Evolutionary conservation across 2,113 vertebrate species (phyloP), one percentile per base, ranked within the genome.

Genomic region (Sylvilagus bachmani): DNA sequence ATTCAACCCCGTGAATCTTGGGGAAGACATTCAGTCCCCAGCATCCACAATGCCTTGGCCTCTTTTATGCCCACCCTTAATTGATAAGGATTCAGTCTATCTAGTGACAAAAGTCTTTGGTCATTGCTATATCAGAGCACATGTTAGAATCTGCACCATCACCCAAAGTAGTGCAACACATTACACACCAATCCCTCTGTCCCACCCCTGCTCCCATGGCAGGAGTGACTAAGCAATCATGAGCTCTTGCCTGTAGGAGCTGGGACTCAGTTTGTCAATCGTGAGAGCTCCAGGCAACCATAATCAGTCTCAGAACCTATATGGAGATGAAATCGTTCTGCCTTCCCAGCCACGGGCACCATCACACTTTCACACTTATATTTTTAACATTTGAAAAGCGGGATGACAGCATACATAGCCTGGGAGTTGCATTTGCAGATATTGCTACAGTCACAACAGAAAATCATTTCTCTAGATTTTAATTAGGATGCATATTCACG

Each of bases 381-480:
- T 13, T 69, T 44, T 82, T 17, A 67, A 25, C 25, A 24, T 29
- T 70, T 51, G 64, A 38, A n/a, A 79, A 88, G 58, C 11, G 61
- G 27, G 31, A 53, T 13, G 25, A 75, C 29, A 73, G 66, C 10
- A 3, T 10, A 38, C 10, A 29, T 5, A 33, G 29, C 31, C 29
- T 73, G 51, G 12, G 36, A 44, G 21, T 2, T 69, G 33, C 24
- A 13, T 62, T 21, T 51, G 66, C 25, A 67, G 78, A 9, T 53
- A 25, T 17, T 51, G 33, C 21, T 5, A 5, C 77, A 94, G 94
- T 97, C 93, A 94, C 95, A 97, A 92, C 66, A 87, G 71, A 66
- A 80, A 96, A 95, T 93, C 93, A 87, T 97, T 93, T 97, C 97
- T 96, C 89, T 73, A 64, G 94, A 67, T 67, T 94, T 96, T 91